Base-by-base conservation (phyloP, 2,797 vertebrate genomes). In the Aphelocoma californica region DNA sequence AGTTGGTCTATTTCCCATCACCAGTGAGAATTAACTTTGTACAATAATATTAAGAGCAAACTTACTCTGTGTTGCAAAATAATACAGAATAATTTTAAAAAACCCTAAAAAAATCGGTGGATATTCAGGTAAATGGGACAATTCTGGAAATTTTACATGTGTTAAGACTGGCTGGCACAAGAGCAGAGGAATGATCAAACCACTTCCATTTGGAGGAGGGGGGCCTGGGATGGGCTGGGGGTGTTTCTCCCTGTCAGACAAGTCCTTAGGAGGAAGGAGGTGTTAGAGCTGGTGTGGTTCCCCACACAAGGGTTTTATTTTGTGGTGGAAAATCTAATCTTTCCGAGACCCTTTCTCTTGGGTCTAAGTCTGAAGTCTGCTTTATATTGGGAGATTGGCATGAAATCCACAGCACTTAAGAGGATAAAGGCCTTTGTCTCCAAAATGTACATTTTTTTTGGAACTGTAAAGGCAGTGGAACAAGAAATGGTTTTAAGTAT, bases 341-440 rank as follows among this genome's bases (percentile, higher is more conserved):
- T 96, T 81, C 72, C 2, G 7, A 93, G 85, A 18, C 85, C 56
- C 8, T 93, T 97, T 60, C 93, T 91, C 92, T 66, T 75, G 87
- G 80, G 92, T 56, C 13, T 84, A 2, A 77, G 81, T 80, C 92
- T 92, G 93, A 79, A 91, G 91, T 79, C 95, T 96, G 93, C 89
- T 97, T 96, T 93, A 3, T 92, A 73, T 70, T 90, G 96, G 80
- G 91, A 93, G 95, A 93, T 91, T 94, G 95, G 96, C 95, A 75
- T 92, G 89, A 94, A 95, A 96, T 91, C 95, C 80, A 81, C 70
- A 75, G 87, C 85, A 90, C 72, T 92, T 91, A 86, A 79, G 85
- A 88, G 87, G 91, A 94, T 93, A 93, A 92, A 93, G 92, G 82
- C 95, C 77, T 94, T 90, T 97, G 95, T 96, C 93, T 96, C 92